phyloP scores from a whole-genome alignment of 2,113 vertebrate genomes.

The Perca schrenkii region DNA sequence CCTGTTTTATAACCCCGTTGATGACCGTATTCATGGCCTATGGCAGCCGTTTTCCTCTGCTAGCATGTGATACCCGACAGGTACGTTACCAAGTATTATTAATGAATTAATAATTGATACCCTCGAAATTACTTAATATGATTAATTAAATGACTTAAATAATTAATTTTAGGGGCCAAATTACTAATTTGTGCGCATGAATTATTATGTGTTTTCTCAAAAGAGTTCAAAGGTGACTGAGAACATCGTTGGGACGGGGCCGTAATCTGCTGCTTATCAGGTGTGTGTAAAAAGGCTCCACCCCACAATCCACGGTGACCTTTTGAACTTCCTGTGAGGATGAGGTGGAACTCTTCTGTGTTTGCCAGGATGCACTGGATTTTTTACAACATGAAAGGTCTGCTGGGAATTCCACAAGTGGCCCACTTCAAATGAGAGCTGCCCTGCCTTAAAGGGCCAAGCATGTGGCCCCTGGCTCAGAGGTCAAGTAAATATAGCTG shows the following conservation, averaged over 20 bases:
- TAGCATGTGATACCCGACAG: neutral
- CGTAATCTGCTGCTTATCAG: conserved; percentile 70
- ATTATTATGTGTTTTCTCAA: neutral
- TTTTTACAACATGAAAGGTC: conserved; percentile 76
- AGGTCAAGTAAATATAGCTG: conserved; percentile 71
- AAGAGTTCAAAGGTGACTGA: conserved; percentile 43
- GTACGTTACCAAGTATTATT: neutral
- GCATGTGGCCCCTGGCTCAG: conserved; percentile 52
- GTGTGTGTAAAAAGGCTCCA: conserved; percentile 44
- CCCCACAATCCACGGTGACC: conserved; percentile 57
- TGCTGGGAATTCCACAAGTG: conserved; percentile 72
- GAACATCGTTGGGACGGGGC: neutral
- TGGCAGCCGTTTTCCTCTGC: neutral
- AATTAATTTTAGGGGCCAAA: conserved; percentile 12
- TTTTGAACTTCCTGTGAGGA: conserved; percentile 76
- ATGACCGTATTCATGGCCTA: conserved; percentile 1
- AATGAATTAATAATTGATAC: conserved; percentile 31
- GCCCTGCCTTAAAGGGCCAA: conserved; percentile 45
- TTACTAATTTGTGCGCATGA: conserved; percentile 3
- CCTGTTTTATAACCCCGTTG: neutral
- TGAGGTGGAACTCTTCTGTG: conserved; percentile 57
- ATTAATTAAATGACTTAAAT: conserved; percentile 23
- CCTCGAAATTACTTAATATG: conserved; percentile 16
- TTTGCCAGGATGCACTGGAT: conserved; percentile 71
- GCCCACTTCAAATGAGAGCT: conserved; percentile 56